Conservation (phyloP, 2,113 vertebrate genomes). For the Stigmatopora nigra region DNA sequence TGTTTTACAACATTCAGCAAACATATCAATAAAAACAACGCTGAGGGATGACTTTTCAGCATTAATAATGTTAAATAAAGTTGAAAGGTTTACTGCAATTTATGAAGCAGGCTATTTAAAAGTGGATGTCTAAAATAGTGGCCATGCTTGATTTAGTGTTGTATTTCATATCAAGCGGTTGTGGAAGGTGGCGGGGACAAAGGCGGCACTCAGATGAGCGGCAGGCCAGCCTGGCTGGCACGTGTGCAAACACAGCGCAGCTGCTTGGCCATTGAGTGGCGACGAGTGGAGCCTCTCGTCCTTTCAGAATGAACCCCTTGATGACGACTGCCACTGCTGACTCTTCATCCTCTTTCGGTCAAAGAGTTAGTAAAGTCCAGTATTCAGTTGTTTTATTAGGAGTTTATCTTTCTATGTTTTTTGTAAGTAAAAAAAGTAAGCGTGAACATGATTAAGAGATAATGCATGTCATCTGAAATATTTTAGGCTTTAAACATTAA, state of each 20-base stretch:
- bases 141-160: neutral
- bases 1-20: neutral
- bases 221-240: slow-evolving; percentile 8
- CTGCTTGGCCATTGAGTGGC: slow-evolving; percentile 47
- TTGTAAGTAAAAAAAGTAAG: too few relatives aligned
- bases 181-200: slow-evolving; percentile 20
- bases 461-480: too few relatives aligned
- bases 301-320: slow-evolving; percentile 39
- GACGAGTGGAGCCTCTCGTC: slow-evolving; percentile 60
- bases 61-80: neutral
- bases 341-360: neutral
- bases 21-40: neutral
- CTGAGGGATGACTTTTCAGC: too few relatives aligned
- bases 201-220: slow-evolving; percentile 29
- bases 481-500: too few relatives aligned
- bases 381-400: neutral
- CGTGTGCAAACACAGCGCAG: slow-evolving; percentile 39
- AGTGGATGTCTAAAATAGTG: neutral
- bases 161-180: slow-evolving; percentile 18
- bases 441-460: too few relatives aligned
- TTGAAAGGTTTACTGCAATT: neutral
- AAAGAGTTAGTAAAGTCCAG: neutral
- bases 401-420: neutral
- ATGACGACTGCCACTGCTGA: slow-evolving; percentile 33
- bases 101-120: neutral